Percentiles rank a stretch among this genome's conserved stretches.
Conservation (phyloP, 2,888 invertebrate genomes). For the Pterobdella sp. region DNA sequence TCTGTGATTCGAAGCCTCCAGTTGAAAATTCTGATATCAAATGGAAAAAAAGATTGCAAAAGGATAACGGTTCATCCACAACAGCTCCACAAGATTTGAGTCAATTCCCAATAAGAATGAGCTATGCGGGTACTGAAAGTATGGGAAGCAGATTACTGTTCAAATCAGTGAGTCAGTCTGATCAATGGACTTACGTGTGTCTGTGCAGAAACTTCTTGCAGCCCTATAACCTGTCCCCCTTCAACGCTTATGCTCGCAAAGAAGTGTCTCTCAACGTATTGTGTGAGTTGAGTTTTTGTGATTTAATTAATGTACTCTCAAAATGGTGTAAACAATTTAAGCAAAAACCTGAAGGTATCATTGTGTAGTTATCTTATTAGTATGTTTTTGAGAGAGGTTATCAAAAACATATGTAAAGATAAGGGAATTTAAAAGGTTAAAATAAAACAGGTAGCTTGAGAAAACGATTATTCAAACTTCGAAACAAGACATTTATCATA, state of each 20-base stretch:
- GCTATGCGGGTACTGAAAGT: neutral
- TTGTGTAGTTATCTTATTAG: no score
- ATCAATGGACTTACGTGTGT: neutral
- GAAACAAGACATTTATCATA: no score
- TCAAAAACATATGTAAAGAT: no score
- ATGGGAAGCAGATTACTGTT: neutral
- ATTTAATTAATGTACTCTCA: no score
- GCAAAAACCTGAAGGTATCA: no score
- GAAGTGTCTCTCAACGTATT: neutral
- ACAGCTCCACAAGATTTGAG: neutral
- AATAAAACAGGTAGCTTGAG: no score
- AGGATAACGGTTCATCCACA: neutral
- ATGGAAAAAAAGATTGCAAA: neutral
- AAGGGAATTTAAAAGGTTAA: no score
- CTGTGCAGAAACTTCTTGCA: slow-evolving; percentile 1
- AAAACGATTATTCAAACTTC: no score
- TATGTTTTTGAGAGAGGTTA: no score
- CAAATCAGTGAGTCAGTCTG: neutral
- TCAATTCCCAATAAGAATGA: neutral
- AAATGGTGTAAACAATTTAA: no score
- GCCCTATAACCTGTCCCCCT: slow-evolving; percentile 9
- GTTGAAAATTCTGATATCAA: neutral
- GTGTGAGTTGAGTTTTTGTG: neutral
- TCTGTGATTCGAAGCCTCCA: neutral
- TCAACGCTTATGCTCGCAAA: neutral